A percentile compares a stretch with the other conserved stretches of the same genome.
These are phyloP conservation scores for Sebastolobus altivelis DNA, from an alignment of 2,797 vertebrate genomes.

Conservation along the genomic window DNA sequence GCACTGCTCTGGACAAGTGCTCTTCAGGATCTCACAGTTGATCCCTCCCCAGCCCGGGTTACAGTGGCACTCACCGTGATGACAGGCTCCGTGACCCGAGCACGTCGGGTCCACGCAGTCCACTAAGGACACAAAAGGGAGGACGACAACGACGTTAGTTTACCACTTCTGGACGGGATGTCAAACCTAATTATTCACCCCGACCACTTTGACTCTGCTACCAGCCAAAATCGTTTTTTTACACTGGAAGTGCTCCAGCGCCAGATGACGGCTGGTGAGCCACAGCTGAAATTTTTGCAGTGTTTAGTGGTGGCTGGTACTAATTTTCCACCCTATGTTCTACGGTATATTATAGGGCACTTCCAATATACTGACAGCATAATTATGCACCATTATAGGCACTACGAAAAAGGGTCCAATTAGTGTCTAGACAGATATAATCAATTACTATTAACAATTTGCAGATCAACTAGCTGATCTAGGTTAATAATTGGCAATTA, in stretches of 20 bases:
- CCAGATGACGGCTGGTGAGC: constrained; percentile 38
- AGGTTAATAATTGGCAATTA: constrained; percentile 77
- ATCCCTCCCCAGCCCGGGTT: constrained; percentile 95
- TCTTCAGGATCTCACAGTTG: constrained; percentile 94
- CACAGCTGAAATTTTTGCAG: constrained; percentile 28
- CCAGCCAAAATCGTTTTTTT: constrained; percentile 34
- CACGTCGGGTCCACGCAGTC: constrained; percentile 95
- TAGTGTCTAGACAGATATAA: constrained; percentile 70
- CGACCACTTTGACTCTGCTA: constrained; percentile 27
- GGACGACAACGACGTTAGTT: constrained; percentile 39
- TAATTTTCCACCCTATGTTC: constrained; percentile 62
- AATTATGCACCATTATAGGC: constrained; percentile 72
- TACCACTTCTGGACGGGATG: constrained; percentile 32
- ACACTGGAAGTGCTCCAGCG: constrained; percentile 32
- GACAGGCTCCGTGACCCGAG: constrained; percentile 93
- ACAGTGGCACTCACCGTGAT: constrained; percentile 96
- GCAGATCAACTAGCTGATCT: constrained; percentile 68
- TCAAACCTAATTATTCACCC: constrained; percentile 50
- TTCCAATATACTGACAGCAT: constrained; percentile 66
- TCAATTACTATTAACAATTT: constrained; percentile 79
- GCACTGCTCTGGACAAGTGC: constrained; percentile 96
- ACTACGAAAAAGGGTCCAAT: constrained; percentile 66
- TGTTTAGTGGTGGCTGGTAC: constrained; percentile 49
- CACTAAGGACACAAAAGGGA: constrained; percentile 78
- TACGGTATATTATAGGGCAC: constrained; percentile 63